Conservation (phyloP, 37 sponge, comb jelly and placozoan genomes). For the Corticium candelabrum region DNA sequence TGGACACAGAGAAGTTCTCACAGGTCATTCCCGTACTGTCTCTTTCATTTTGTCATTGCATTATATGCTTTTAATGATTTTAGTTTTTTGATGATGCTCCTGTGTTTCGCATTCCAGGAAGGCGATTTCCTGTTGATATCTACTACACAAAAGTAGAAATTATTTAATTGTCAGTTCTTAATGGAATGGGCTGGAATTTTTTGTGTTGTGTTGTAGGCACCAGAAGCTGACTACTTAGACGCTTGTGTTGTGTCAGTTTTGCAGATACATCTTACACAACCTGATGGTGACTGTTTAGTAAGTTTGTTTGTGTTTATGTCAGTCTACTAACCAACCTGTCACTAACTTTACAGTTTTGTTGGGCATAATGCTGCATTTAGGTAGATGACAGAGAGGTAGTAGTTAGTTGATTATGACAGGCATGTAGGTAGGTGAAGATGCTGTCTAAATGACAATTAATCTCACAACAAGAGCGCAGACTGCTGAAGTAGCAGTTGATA, state of each 20-base stretch:
- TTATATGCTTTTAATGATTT: background rate
- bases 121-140: conserved; percentile 95
- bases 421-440: no score
- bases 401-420: no score
- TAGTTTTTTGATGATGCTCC: conserved; percentile 99
- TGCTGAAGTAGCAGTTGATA: no score
- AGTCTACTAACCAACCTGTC: background rate
- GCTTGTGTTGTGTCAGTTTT: conserved; percentile 92
- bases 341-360: background rate
- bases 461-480: no score
- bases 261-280: conserved; percentile 97
- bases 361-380: background rate
- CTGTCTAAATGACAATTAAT: no score
- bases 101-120: conserved; percentile 95
- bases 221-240: conserved; percentile 96
- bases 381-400: background rate
- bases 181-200: background rate
- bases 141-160: conserved; percentile 98
- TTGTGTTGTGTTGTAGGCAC: conserved; percentile 45
- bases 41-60: background rate
- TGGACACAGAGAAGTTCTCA: conserved; percentile 97
- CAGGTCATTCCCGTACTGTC: conserved; percentile 27
- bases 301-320: background rate
- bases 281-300: conserved; percentile 88
- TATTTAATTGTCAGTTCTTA: background rate